Conservation (phyloP, 2,113 vertebrate species). For the Sinocyclocheilus maitianheensis region DNA sequence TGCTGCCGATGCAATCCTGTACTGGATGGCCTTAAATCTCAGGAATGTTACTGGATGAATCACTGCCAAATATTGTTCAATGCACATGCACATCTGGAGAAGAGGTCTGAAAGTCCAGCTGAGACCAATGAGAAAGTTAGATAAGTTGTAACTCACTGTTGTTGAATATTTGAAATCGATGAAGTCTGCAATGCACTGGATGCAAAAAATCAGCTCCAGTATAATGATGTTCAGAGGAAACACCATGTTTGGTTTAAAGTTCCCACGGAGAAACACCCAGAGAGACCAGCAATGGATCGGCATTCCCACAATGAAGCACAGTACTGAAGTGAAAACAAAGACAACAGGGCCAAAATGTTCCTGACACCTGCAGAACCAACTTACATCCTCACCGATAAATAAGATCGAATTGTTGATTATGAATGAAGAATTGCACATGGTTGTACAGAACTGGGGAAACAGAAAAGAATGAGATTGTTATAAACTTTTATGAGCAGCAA, state of each 20-base stretch:
- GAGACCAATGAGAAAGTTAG: constrained; percentile 4
- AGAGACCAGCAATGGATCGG: constrained; percentile 35
- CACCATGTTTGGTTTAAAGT: constrained; percentile 26
- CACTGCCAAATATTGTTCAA: constrained; percentile 24
- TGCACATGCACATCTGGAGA: constrained; percentile 2
- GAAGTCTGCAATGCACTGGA: not conserved
- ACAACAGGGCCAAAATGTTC: not conserved
- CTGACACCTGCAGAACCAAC: not conserved
- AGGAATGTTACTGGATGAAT: constrained; percentile 17
- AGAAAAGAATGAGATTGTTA: not conserved
- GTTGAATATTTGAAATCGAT: not conserved
- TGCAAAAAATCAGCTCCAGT: constrained; percentile 34
- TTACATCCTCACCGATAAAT: no score
- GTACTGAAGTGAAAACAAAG: no score
- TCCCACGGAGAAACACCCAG: not conserved
- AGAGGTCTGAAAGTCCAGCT: constrained; percentile 26
- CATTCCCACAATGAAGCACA: constrained; percentile 29
- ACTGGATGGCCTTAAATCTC: constrained; percentile 34
- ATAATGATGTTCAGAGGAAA: constrained; percentile 24
- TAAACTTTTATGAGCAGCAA: not conserved
- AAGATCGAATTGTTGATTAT: not conserved
- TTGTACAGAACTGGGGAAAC: not conserved
- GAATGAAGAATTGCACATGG: constrained; percentile 23
- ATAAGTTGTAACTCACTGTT: not conserved
- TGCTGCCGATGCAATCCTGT: constrained; percentile 1